These are phyloP conservation scores for Drosophila nikananu DNA, from an alignment of 1,140 invertebrate genomes.

Conservation along the genomic window DNA sequence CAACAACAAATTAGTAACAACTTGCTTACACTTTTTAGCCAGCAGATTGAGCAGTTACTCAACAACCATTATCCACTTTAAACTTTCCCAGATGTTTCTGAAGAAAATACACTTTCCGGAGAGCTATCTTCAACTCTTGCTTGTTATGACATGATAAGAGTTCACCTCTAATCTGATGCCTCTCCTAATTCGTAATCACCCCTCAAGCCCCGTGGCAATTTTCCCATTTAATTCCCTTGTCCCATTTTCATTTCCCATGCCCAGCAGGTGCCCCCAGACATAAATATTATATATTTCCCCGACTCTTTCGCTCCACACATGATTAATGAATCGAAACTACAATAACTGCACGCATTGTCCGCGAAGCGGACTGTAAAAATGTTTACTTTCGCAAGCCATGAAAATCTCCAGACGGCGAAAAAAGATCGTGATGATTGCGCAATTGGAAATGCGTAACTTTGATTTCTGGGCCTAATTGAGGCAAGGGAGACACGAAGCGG, in stretches of 20 bases:
- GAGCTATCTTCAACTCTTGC: neutral
- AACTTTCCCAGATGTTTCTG: neutral
- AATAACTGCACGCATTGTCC: conserved; percentile 59
- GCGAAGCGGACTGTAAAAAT: conserved; percentile 62
- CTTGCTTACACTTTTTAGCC: neutral
- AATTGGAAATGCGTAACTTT: conserved; percentile 76
- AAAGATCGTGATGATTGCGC: conserved; percentile 56
- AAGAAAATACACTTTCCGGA: neutral
- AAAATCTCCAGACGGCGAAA: conserved; percentile 56
- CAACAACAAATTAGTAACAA: neutral
- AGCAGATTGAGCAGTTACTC: neutral
- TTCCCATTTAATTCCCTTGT: conserved; percentile 15
- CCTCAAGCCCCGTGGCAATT: conserved; percentile 9
- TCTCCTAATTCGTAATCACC: conserved; percentile 24
- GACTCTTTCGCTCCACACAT: conserved; percentile 34
- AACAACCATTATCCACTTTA: neutral
- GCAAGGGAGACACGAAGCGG: conserved; percentile 28
- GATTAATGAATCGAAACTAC: conserved; percentile 68
- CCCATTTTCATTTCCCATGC: conserved; percentile 46
- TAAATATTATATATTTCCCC: conserved; percentile 10
- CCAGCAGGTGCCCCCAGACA: conserved; percentile 51
- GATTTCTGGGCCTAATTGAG: conserved; percentile 67
- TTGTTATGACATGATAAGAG: conserved; percentile 19
- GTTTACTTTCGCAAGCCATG: conserved; percentile 75
- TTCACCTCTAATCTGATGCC: conserved; percentile 8